Base-by-base conservation (phyloP, 2,888 invertebrate genomes). In the Pollenia amentaria region DNA sequence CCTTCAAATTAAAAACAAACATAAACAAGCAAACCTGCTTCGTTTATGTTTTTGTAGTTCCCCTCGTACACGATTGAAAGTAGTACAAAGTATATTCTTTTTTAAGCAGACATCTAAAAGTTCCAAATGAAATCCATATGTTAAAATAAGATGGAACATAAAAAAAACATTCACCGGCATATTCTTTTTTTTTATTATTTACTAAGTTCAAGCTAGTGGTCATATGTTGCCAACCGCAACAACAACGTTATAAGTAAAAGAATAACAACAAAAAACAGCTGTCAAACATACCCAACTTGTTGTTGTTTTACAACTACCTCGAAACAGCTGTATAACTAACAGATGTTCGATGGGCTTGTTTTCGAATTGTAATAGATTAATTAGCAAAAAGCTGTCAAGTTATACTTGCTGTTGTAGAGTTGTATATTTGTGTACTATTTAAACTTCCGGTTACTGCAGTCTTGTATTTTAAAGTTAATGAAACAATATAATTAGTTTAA, bases 281-380 rank as follows among this genome's bases (percentile, higher is more conserved):
- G 77, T 44, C 10, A 16, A 21, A 6, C 44, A 44, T 3, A 6
- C 3, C 1, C 1, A 38, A 8, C 12, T 53, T 42, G 65, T 14
- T 21, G 18, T 73, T 80, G 72, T 64, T 81, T 44, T 44, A 18
- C 11, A 53, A 51, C 29, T n/a, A 29, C 16, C 29, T 12, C 9
- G 18, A 14, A 72, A 65, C 87, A 86, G 85, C 78, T 80, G 84
- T 21, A 53, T 46, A 11, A 14, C 2, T 29, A 7, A 11, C 65
- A 69, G 85, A 64, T 55, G 57, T 4, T 14, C 3, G 7, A 2
- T 18, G 10, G 40, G 42, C 14, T 73, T 55, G 48, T 75, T 38
- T 76, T 73, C 82, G 79, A 83, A 84, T 78, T 83, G 88, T 88
- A 88, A 72, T 48, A 86, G 88, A 79, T 18, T 16, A 40, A 6